phyloP scores from a whole-genome alignment of 2,888 invertebrate species.

The Ectemnius continuus region DNA sequence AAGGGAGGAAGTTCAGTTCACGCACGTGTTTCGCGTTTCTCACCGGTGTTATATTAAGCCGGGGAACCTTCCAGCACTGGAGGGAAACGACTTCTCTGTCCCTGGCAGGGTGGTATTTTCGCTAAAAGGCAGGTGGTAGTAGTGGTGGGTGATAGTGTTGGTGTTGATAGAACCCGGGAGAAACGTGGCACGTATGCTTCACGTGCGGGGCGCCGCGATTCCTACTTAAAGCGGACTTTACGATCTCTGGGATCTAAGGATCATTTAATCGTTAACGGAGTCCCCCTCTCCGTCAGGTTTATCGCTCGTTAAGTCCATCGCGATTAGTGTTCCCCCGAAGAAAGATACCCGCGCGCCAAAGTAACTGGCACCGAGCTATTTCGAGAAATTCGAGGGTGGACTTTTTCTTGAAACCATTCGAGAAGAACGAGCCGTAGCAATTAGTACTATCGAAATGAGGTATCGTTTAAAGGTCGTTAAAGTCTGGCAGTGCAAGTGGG shows the following conservation, averaged over 20 bases:
- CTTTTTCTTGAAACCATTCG: no score
- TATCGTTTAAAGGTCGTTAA: constrained; percentile 17
- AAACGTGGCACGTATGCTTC: no score
- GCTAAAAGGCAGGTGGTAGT: background rate
- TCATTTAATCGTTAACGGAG: constrained; percentile 51
- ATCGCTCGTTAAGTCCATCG: constrained; percentile 62
- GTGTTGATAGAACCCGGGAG: no score
- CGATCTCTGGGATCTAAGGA: constrained; percentile 50
- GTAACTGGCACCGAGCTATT: no score
- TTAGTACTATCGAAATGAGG: constrained; percentile 28
- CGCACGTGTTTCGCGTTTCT: constrained; percentile 66
- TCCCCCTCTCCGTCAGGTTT: constrained; percentile 47
- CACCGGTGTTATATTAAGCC: constrained; percentile 64
- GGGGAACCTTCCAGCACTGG: constrained; percentile 20
- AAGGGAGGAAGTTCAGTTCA: constrained; percentile 57
- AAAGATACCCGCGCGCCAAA: background rate
- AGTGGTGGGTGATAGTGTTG: no score
- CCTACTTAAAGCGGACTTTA: constrained; percentile 59
- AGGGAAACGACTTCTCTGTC: constrained; percentile 39
- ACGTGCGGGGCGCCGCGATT: background rate
- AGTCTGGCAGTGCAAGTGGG: background rate
- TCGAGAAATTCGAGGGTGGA: background rate
- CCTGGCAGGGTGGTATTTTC: constrained; percentile 20
- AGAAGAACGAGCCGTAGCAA: constrained; percentile 1
- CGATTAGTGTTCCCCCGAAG: constrained; percentile 39